phyloP scores from a whole-genome alignment of 2,888 invertebrate genomes.

The Scelioninae gen. 1 region DNA sequence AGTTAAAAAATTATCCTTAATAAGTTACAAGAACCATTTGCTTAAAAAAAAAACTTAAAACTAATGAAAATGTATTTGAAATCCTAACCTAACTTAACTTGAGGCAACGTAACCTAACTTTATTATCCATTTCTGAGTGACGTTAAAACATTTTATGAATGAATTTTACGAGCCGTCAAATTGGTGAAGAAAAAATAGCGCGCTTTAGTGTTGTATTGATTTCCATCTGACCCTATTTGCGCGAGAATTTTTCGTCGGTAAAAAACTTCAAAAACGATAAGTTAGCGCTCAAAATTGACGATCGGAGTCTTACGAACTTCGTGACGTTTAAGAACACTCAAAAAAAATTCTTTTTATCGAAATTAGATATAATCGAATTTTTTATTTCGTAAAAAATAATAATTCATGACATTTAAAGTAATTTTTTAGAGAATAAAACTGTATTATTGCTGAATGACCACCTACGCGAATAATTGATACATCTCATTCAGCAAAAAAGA shows the following conservation, averaged over 20 bases:
- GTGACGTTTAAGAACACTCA: too few species aligned
- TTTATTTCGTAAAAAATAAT: too few species aligned
- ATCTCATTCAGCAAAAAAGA: too few species aligned
- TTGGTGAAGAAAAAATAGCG: background rate
- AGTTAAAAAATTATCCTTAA: too few species aligned
- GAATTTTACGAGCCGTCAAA: constrained; percentile 9
- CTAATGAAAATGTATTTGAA: background rate
- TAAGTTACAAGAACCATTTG: background rate
- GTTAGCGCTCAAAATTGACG: too few species aligned
- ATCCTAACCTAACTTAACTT: constrained; percentile 9
- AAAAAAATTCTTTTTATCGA: too few species aligned
- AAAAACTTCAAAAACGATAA: background rate
- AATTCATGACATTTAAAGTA: too few species aligned
- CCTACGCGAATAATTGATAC: too few species aligned
- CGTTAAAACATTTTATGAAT: constrained; percentile 16
- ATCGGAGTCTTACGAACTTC: too few species aligned
- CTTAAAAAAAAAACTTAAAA: background rate
- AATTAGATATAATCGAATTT: too few species aligned
- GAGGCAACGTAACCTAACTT: constrained; percentile 17
- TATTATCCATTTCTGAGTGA: background rate
- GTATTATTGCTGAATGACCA: too few species aligned
- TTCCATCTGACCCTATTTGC: constrained; percentile 3
- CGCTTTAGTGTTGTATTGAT: constrained; percentile 8
- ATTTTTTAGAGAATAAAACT: too few species aligned
- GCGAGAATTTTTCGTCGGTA: background rate